These are phyloP conservation scores for Sinelater perroti DNA, from an alignment of 2,888 invertebrate species.

Conservation along the genomic window DNA sequence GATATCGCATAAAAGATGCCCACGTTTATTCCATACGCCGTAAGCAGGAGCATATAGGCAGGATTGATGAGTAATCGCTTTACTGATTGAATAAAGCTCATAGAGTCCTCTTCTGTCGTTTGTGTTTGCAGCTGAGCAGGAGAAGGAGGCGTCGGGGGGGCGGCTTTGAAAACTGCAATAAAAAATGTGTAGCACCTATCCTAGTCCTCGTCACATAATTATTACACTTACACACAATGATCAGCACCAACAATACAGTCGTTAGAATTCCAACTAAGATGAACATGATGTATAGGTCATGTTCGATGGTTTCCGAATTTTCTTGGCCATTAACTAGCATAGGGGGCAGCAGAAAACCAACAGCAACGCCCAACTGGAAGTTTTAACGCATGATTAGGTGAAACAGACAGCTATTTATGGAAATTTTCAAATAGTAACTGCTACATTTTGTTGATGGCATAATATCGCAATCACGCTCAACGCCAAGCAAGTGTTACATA, in stretches of 20 bases:
- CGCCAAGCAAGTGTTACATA: too few species aligned
- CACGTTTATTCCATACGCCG: conserved; percentile 2
- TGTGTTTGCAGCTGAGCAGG: conserved; percentile 74
- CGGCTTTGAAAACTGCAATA: conserved; percentile 91
- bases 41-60: conserved; percentile 31
- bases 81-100: neutral
- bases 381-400: too few species aligned
- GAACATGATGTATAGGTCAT: conserved; percentile 83
- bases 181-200: conserved; percentile 30
- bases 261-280: conserved; percentile 85
- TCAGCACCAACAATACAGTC: conserved; percentile 77
- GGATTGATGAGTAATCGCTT: conserved; percentile 6
- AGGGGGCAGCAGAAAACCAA: conserved; percentile 81
- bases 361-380: conserved; percentile 86
- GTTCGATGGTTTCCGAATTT: conserved; percentile 69
- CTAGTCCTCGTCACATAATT: neutral
- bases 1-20: conserved; percentile 7
- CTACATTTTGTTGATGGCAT: too few species aligned
- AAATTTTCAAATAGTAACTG: too few species aligned
- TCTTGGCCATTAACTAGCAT: conserved; percentile 70
- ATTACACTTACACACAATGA: conserved; percentile 44
- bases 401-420: too few species aligned
- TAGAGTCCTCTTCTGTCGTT: conserved; percentile 49
- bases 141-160: conserved; percentile 88
- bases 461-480: too few species aligned